A percentile compares a stretch with the other conserved stretches of the same genome.
Evolutionary conservation across 2,113 vertebrate species (phyloP).

Genomic region (Bungarus multicinctus): DNA sequence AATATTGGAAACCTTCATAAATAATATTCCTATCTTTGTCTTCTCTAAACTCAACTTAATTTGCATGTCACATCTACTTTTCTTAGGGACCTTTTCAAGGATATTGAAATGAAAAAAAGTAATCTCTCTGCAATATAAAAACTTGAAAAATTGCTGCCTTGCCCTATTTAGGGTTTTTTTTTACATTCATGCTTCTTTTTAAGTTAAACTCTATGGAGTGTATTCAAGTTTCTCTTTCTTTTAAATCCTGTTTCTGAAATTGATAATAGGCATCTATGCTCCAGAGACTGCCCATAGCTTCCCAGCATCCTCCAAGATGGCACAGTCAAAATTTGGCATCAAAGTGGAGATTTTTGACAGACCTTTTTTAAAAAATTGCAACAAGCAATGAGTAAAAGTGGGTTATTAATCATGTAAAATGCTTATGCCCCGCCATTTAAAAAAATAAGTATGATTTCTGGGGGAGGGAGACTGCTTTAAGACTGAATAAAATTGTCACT

Average conservation of each 20-base stretch:
- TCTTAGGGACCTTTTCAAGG: background rate
- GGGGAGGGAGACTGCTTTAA: background rate
- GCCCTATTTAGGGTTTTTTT: background rate
- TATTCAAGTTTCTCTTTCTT: background rate
- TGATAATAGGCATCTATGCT: background rate
- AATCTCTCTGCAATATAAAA: background rate
- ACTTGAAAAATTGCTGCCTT: background rate
- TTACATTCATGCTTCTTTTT: too few relatives aligned
- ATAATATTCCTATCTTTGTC: background rate
- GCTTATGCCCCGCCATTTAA: background rate
- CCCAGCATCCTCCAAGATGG: background rate
- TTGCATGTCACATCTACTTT: background rate
- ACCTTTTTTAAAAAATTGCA: background rate
- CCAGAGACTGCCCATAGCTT: background rate
- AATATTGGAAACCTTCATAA: background rate
- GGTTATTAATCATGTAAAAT: background rate
- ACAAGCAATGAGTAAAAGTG: background rate
- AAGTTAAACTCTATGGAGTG: background rate
- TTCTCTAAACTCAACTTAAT: background rate
- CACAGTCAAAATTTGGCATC: background rate
- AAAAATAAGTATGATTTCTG: background rate
- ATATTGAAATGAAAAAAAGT: background rate
- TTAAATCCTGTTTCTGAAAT: background rate
- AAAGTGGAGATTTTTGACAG: background rate
- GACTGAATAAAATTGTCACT: constrained; percentile 14